A percentile compares a stretch with the other conserved stretches of the same genome.
phyloP scores from a whole-genome alignment of 2,888 invertebrate genomes.

The Cosmorhoe ocellata region DNA sequence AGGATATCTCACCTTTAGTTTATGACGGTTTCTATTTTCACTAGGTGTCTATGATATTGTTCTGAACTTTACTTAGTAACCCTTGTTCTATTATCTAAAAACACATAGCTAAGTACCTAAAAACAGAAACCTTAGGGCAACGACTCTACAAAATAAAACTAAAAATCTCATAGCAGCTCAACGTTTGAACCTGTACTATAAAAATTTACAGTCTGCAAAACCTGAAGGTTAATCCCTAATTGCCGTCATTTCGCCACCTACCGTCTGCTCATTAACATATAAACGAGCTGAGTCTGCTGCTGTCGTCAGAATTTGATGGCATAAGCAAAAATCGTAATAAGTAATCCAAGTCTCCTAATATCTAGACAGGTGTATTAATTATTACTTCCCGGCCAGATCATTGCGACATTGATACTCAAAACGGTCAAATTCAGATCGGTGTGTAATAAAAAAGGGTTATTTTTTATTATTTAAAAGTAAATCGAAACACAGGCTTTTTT shows the following conservation, averaged over 20 bases:
- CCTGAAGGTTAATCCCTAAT: background rate
- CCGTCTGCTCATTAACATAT: constrained; percentile 12
- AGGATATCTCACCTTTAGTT: background rate
- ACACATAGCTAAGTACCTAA: too few species aligned
- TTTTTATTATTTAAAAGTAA: too few species aligned
- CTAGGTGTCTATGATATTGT: too few species aligned
- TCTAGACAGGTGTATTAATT: too few species aligned
- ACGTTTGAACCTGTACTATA: background rate
- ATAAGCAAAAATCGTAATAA: background rate
- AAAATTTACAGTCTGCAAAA: constrained; percentile 10
- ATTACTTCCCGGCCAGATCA: too few species aligned
- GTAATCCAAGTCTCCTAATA: background rate
- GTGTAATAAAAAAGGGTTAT: too few species aligned
- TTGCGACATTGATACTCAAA: too few species aligned
- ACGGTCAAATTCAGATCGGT: too few species aligned
- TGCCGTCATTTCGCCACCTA: constrained; percentile 2
- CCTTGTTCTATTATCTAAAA: too few species aligned
- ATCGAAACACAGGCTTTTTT: too few species aligned
- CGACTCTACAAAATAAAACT: background rate
- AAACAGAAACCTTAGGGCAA: too few species aligned
- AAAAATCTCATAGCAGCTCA: background rate
- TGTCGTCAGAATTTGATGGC: background rate
- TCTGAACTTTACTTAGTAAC: too few species aligned
- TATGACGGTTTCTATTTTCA: background rate
- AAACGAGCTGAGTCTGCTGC: constrained; percentile 8